These are phyloP conservation scores for Dolomedes plantarius DNA, from an alignment of 2,888 invertebrate species.

Conservation along the genomic window DNA sequence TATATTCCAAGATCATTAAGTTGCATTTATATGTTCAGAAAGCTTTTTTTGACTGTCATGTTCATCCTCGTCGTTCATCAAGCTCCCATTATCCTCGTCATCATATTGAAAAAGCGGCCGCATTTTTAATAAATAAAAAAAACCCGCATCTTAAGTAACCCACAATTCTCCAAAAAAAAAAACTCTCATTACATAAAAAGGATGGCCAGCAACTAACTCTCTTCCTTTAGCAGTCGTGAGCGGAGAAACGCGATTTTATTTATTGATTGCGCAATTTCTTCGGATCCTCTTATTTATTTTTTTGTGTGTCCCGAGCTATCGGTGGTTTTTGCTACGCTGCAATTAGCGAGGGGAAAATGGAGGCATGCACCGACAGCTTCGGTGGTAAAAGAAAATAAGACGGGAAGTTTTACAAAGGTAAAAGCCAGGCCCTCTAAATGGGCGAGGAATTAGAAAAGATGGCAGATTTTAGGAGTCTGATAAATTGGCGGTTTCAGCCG, in stretches of 20 bases:
- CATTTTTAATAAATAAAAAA: too few species aligned
- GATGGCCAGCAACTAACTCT: too few species aligned
- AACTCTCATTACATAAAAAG: too few species aligned
- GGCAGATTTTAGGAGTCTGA: slow-evolving; percentile 34
- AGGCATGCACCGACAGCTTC: not conserved
- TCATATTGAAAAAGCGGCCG: too few species aligned
- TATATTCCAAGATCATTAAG: too few species aligned
- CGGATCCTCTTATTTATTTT: slow-evolving; percentile 14
- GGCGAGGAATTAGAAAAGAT: slow-evolving; percentile 65
- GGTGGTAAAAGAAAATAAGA: not conserved
- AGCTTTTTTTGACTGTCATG: too few species aligned
- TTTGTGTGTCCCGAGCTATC: not conserved
- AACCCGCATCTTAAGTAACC: too few species aligned
- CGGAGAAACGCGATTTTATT: slow-evolving; percentile 57
- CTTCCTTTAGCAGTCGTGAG: too few species aligned
- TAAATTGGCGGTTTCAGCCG: slow-evolving; percentile 62
- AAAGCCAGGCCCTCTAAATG: slow-evolving; percentile 55
- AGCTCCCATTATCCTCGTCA: too few species aligned
- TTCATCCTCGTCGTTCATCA: too few species aligned
- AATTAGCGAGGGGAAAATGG: slow-evolving; percentile 46
- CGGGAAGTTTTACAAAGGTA: slow-evolving; percentile 35
- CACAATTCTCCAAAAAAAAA: too few species aligned
- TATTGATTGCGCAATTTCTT: slow-evolving; percentile 41
- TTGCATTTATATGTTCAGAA: too few species aligned
- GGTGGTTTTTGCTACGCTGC: slow-evolving; percentile 26